Conservation (phyloP, 1,140 invertebrate species). For the Drosophila nigrodunni region DNA sequence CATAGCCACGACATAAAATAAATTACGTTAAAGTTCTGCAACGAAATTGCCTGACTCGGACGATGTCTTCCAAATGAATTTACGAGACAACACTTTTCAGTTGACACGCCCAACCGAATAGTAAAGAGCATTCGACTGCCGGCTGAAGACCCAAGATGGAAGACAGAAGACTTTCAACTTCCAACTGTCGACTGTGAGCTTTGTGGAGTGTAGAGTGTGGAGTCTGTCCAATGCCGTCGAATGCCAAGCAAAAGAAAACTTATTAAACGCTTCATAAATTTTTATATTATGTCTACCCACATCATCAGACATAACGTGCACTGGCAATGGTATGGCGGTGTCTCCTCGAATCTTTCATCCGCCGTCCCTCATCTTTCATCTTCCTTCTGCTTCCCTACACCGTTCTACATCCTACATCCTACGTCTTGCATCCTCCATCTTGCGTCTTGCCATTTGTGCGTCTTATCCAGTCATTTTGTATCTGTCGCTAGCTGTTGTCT, state of each 20-base stretch:
- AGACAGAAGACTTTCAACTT: conserved; percentile 9
- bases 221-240: conserved; percentile 12
- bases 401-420: no score
- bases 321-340: conserved; percentile 1
- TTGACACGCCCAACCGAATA: conserved; percentile 62
- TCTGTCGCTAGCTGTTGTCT: conserved; percentile 70
- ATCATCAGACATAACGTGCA: conserved; percentile 81
- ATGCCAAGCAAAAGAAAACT: conserved; percentile 70
- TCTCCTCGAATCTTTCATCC: no score
- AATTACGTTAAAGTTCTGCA: conserved; percentile 77
- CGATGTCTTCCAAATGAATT: conserved; percentile 75
- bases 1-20: conserved; percentile 79
- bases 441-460: conserved; percentile 40
- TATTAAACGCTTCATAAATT: conserved; percentile 84
- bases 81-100: conserved; percentile 80
- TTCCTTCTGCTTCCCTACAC: no score
- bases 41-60: conserved; percentile 56
- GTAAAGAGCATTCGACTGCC: conserved; percentile 66
- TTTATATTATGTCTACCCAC: conserved; percentile 83
- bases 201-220: background rate
- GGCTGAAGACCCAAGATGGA: conserved; percentile 16
- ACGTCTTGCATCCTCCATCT: conserved; percentile 36
- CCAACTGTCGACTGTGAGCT: conserved; percentile 1
- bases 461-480: conserved; percentile 78
- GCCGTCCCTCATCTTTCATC: no score